These are phyloP conservation scores for Cetonia aurata DNA, from an alignment of 2,888 invertebrate genomes.

Conservation along the genomic window DNA sequence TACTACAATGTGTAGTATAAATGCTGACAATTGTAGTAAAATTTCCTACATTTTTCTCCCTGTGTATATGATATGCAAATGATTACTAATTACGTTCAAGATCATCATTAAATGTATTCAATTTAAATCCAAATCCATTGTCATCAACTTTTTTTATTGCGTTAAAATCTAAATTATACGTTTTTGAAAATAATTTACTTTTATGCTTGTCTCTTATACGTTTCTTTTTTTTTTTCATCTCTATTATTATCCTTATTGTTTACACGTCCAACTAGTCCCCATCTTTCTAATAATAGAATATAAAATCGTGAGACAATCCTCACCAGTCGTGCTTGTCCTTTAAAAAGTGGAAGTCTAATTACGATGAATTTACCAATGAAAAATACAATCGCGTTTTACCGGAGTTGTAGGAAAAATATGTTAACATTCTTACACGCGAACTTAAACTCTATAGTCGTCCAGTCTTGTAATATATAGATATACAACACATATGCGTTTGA, in stretches of 20 bases:
- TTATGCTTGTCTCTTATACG: background rate
- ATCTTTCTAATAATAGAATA: background rate
- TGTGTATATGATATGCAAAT: constrained; percentile 2
- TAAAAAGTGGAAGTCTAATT: constrained; percentile 60
- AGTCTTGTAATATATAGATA: constrained; percentile 29
- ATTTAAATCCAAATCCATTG: constrained; percentile 16
- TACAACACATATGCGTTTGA: background rate
- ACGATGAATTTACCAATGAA: constrained; percentile 60
- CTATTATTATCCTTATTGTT: constrained; percentile 17
- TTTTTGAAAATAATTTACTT: constrained; percentile 14
- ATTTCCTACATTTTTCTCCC: too few species aligned
- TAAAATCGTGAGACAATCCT: constrained; percentile 40
- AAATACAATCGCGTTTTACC: constrained; percentile 60
- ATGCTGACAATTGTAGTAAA: too few species aligned
- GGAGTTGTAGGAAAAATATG: constrained; percentile 57
- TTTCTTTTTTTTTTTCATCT: constrained; percentile 3
- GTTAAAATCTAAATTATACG: constrained; percentile 17
- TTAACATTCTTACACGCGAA: constrained; percentile 62
- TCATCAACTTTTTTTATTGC: constrained; percentile 28
- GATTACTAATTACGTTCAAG: constrained; percentile 7
- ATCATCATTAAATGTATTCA: constrained; percentile 22
- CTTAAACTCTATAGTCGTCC: constrained; percentile 54
- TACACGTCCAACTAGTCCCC: background rate
- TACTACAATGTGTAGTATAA: too few species aligned
- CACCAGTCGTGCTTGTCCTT: constrained; percentile 54